These are phyloP conservation scores for Oncorhynchus nerka DNA, from an alignment of 2,113 vertebrate genomes.

Conservation along the genomic window DNA sequence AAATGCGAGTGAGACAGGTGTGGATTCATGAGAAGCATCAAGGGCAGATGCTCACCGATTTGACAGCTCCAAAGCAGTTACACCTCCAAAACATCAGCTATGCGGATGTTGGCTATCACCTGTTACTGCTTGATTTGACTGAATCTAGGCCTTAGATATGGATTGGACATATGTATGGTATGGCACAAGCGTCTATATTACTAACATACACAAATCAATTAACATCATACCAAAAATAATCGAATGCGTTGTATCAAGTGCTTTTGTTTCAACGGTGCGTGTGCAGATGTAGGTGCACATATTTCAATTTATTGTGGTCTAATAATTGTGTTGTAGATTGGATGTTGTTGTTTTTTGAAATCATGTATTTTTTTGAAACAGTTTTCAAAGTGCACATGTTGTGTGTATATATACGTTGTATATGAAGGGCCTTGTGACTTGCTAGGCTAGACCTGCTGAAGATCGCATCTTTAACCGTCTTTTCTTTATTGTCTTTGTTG, in stretches of 20 bases:
- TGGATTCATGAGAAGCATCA: too few species aligned
- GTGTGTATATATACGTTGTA: slow-evolving; percentile 51
- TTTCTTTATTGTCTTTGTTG: slow-evolving; percentile 19
- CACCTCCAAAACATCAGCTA: too few species aligned
- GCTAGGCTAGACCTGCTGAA: slow-evolving; percentile 43
- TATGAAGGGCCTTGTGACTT: slow-evolving; percentile 67
- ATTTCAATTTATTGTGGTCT: slow-evolving; percentile 65
- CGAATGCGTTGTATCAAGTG: slow-evolving; percentile 73
- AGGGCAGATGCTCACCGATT: too few species aligned
- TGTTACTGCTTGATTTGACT: too few species aligned
- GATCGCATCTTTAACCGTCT: slow-evolving; percentile 48
- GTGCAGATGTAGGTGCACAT: slow-evolving; percentile 40
- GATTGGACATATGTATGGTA: slow-evolving; percentile 70
- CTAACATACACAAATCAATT: slow-evolving; percentile 75
- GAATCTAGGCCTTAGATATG: slow-evolving; percentile 37
- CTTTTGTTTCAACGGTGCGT: slow-evolving; percentile 66
- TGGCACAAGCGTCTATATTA: slow-evolving; percentile 66
- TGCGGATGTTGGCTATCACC: slow-evolving; percentile 38
- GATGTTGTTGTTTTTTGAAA: slow-evolving; percentile 55
- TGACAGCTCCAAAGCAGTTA: too few species aligned
- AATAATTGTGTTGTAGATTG: slow-evolving; percentile 58
- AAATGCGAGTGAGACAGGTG: too few species aligned
- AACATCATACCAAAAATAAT: slow-evolving; percentile 76
- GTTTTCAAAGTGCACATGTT: slow-evolving; percentile 68
- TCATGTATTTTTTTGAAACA: slow-evolving; percentile 37